A percentile compares a stretch with the other conserved stretches of the same genome.
These are phyloP conservation scores for Myotis myotis DNA, from an alignment of 2,797 vertebrate species.

Conservation along the genomic window DNA sequence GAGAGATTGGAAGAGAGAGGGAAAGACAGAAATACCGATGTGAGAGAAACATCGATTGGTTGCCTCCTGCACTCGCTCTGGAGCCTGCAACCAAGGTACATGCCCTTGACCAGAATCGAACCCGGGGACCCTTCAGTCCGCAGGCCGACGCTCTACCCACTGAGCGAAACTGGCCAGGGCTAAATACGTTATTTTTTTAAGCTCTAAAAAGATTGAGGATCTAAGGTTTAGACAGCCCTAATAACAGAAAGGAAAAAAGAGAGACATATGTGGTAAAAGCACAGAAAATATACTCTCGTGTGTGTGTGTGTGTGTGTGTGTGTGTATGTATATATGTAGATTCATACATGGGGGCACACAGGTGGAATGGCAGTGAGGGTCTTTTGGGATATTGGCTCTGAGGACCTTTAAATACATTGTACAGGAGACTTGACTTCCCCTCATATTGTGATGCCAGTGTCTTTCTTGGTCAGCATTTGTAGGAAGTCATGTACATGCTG, in stretches of 20 bases:
- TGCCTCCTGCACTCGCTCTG: too few relatives aligned
- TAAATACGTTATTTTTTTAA: not conserved
- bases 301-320: too few relatives aligned
- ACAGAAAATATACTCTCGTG: not conserved
- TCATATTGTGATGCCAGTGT: not conserved
- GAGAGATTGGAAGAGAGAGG: too few relatives aligned
- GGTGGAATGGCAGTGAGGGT: not conserved
- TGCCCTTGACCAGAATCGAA: too few relatives aligned
- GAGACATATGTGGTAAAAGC: not conserved
- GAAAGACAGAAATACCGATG: too few relatives aligned
- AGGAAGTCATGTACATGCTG: not conserved
- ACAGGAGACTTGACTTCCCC: not conserved
- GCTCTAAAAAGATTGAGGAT: not conserved
- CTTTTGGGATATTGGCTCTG: not conserved
- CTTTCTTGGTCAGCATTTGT: not conserved
- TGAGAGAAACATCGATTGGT: too few relatives aligned
- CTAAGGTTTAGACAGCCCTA: not conserved
- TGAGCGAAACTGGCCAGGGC: too few relatives aligned
- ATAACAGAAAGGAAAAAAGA: not conserved
- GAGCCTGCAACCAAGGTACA: too few relatives aligned
- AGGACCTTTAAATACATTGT: not conserved
- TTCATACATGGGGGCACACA: not conserved
- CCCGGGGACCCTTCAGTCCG: too few relatives aligned
- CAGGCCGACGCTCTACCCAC: too few relatives aligned
- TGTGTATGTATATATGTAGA: not conserved